Base-by-base conservation (phyloP, 2,797 vertebrate species). In the Falco berigora region DNA sequence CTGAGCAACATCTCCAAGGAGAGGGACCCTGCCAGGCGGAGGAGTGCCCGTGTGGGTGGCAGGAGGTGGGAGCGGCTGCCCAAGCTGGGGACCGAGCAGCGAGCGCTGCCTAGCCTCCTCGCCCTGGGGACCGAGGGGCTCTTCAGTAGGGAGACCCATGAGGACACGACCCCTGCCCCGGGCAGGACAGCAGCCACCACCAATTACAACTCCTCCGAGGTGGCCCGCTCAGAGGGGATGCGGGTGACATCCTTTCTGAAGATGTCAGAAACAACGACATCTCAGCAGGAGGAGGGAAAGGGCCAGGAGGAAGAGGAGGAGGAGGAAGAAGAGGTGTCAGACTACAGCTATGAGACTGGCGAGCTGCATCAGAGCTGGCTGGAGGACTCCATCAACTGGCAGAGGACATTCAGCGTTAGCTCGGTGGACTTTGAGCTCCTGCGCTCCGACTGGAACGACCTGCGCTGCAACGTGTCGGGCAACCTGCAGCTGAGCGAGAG, bases 401-500 rank as follows among this genome's bases (percentile, higher is more conserved):
- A 99, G 97, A 98, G 99, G 90, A 99, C 99, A 0, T 99, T 99
- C 98, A 99, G 99, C 0, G 99, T 99, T 86, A 99, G 99, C 86
- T 98, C 99, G 0, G 98, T 99, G 98, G 99, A 99, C 97, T 99
- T 99, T 7, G 99, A 99, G 97, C 98, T 99, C 71, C 98, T 99
- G 97, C 99, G 99, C 87, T 99, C 99, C 0, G 99, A 99, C 98
- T 99, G 99, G 99, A 99, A 99, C 4, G 99, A 99, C 97, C 98
- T 99, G 71, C 99, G 99, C 95, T 99, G 99, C 97, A 99, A 99
- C 0, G 99, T 99, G 82, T 99, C 99, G 0, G 99, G 99, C 16
- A 99, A 99, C 97, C 98, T 99, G 71, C 99, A 99, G 98, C 99
- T 99, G 96, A 97, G 98, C 0, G 99, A 99, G 98, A 98, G 98